Conservation (phyloP, 2,888 invertebrate genomes). For the Drosophila monieri region DNA sequence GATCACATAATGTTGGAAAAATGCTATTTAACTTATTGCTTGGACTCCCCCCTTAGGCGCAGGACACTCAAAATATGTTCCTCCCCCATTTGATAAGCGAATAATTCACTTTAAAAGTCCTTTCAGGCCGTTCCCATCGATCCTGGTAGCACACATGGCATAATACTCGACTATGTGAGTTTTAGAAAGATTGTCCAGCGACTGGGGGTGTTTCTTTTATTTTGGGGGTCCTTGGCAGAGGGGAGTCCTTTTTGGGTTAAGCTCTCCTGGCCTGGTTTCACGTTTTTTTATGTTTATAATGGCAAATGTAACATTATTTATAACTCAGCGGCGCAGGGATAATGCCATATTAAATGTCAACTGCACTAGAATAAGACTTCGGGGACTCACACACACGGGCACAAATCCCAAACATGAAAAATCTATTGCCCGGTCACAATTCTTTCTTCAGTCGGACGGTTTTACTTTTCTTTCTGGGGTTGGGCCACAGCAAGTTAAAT, state of each 20-base stretch:
- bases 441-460: constrained; percentile 21
- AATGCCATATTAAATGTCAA: constrained; percentile 78
- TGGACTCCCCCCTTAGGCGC: background rate
- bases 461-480: background rate
- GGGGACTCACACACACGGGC: constrained; percentile 56
- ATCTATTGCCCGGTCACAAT: constrained; percentile 66
- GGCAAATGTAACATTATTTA: constrained; percentile 72
- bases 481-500: constrained; percentile 57
- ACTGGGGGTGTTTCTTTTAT: constrained; percentile 38
- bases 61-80: constrained; percentile 59
- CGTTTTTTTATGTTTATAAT: constrained; percentile 70
- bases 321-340: constrained; percentile 75
- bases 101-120: constrained; percentile 56
- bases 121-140: constrained; percentile 26
- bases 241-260: constrained; percentile 28
- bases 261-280: constrained; percentile 42
- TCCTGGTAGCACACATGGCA: constrained; percentile 40
- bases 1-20: constrained; percentile 1
- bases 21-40: constrained; percentile 16
- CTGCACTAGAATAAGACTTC: constrained; percentile 71
- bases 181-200: constrained; percentile 44
- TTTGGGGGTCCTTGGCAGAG: background rate
- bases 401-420: constrained; percentile 77
- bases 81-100: constrained; percentile 18
- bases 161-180: constrained; percentile 40